Evolutionary conservation across 2,113 vertebrate genomes (phyloP), one percentile per base, ranked within the genome.

Genomic region (Neolamprologus modestus): DNA sequence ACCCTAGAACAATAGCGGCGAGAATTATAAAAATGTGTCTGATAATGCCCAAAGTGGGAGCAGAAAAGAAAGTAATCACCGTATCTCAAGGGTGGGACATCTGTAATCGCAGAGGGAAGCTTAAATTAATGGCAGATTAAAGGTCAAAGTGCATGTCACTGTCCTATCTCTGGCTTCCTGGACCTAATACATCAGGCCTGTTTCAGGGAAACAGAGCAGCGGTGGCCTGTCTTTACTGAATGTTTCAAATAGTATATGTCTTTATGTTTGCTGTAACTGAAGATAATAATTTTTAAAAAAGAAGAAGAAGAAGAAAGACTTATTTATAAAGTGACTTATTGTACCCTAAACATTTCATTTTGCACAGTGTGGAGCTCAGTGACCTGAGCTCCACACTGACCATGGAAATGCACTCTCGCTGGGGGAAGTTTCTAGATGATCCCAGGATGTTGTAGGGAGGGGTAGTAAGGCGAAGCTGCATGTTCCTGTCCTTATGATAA

Each of bases 1-100:
- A 78, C 73, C 63, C 85, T 86, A 84, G 92, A 96, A 97, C 96
- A 97, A 97, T 97, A 94, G 96, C 89, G 86, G 88, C 90, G 91
- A 92, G 91, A 95, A 88, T 89, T 87, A 79, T 92, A 87, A 93
- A 83, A 95, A 95, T 89, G 42, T 85, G 83, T 92, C 91, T 87
- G 94, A 95, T 92, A 94, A 92, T 92, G 73, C 11, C 45, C 40
- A 73, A n/a, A 88, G 73, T 86, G 42, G 82, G 71, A 76, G 76
- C 81, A 92, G 37, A 91, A 86, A 54, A 45, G 90, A 80, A 79
- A 90, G 79, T 84, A 82, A 92, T 90, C 84, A 82, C 68, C 79
- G 73, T 89, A 87, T 92, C 92, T 85, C 81, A 53, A 50, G 40
- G 88, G 63, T 90, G 82, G 91, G 94, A 89, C 93, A 93, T 87